A percentile compares a stretch with the other conserved stretches of the same genome.
Evolutionary conservation across 1,140 invertebrate species (phyloP).

Genomic region (Pemphigus obesinymphae): DNA sequence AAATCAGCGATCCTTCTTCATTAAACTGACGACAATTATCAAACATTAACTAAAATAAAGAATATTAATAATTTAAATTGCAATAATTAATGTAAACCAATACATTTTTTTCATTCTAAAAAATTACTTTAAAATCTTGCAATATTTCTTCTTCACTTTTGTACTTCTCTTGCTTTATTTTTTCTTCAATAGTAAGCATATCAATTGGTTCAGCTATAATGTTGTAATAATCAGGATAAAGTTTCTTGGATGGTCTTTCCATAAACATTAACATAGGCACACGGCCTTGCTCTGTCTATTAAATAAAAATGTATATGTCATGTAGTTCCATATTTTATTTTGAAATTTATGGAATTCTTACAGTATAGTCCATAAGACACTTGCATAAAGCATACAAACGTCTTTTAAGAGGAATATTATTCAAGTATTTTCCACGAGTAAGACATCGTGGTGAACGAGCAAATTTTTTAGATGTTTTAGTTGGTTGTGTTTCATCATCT

Average conservation of each 20-base stretch:
- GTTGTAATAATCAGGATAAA: constrained; percentile 94
- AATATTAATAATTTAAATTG: not conserved
- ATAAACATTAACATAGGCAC: constrained; percentile 88
- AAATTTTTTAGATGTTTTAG: constrained; percentile 54
- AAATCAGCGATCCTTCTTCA: constrained; percentile 90
- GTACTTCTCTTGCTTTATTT: constrained; percentile 74
- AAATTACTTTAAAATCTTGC: constrained; percentile 61
- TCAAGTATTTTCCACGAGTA: constrained; percentile 57
- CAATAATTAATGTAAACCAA: not conserved
- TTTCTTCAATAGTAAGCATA: constrained; percentile 87
- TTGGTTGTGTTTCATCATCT: constrained; percentile 43
- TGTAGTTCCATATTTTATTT: constrained; percentile 32
- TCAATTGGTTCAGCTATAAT: constrained; percentile 92
- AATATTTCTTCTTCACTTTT: constrained; percentile 61
- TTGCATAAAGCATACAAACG: constrained; percentile 69
- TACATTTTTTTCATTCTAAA: not conserved
- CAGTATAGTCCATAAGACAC: constrained; percentile 70
- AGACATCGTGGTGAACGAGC: constrained; percentile 52
- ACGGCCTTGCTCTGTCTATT: constrained; percentile 70
- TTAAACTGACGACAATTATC: constrained; percentile 93
- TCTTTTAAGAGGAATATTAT: constrained; percentile 66
- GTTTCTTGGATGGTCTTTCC: constrained; percentile 91
- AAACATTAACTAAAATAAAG: constrained; percentile 69
- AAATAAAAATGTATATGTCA: constrained; percentile 38
- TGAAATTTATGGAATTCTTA: constrained; percentile 50